Evolutionary conservation across 2,888 invertebrate genomes (phyloP).

Genomic region (Schizaphis graminum): DNA sequence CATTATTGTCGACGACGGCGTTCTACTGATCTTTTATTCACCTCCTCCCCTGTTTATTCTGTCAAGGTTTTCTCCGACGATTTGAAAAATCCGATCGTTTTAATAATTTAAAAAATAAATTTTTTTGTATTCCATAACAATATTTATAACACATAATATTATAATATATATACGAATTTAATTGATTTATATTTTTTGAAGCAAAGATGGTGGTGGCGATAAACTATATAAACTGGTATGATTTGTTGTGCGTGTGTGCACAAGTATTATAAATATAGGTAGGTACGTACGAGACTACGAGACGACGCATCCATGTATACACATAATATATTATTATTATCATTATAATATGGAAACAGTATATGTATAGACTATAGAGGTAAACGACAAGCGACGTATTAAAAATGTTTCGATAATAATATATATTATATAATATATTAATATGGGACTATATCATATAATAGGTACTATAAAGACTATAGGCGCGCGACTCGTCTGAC

Average conservation of each 20-base stretch:
- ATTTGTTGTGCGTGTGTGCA: background rate
- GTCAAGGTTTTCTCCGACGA: background rate
- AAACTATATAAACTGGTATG: background rate
- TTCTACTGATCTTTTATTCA: background rate
- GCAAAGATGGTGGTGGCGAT: background rate
- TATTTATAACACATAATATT: background rate
- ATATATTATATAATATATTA: background rate
- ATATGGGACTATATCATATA: background rate
- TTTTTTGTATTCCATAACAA: background rate
- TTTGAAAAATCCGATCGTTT: constrained; percentile 44
- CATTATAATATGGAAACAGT: background rate
- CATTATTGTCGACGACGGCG: constrained; percentile 37
- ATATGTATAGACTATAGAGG: background rate
- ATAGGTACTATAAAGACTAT: background rate
- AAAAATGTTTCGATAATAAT: background rate
- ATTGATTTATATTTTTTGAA: constrained; percentile 49
- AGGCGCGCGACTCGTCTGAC: background rate
- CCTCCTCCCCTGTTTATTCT: background rate
- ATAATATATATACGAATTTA: background rate
- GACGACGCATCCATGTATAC: background rate
- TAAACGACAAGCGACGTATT: background rate
- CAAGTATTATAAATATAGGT: background rate
- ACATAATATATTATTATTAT: background rate
- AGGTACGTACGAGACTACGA: background rate
- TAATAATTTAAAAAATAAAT: background rate